Conservation (phyloP, 2,888 invertebrate species). For the Polydrusus tereticollis region DNA sequence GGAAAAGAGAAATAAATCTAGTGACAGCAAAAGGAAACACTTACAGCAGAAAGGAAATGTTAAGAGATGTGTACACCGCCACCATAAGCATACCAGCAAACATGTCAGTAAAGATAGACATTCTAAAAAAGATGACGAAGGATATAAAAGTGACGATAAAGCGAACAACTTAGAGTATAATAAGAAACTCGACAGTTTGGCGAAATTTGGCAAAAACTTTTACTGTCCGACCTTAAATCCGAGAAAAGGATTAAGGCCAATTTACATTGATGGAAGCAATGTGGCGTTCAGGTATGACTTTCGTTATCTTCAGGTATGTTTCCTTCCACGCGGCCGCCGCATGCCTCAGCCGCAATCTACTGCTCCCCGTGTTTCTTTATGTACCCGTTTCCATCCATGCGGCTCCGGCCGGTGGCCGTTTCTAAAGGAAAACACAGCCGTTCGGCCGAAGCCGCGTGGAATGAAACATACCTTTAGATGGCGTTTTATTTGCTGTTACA, state of each 20-base stretch:
- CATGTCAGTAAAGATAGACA: not conserved
- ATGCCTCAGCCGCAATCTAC: too few species aligned
- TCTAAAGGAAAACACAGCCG: too few species aligned
- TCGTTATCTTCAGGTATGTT: not conserved
- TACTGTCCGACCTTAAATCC: slow-evolving; percentile 30
- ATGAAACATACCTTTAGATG: too few species aligned
- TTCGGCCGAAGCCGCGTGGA: too few species aligned
- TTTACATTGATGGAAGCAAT: slow-evolving; percentile 46
- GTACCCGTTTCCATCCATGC: too few species aligned
- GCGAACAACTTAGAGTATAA: slow-evolving; percentile 5
- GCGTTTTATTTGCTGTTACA: too few species aligned
- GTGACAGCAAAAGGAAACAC: not conserved
- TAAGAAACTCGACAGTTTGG: slow-evolving; percentile 23
- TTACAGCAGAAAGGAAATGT: not conserved
- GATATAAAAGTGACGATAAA: not conserved
- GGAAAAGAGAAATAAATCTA: not conserved
- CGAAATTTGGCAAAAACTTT: slow-evolving; percentile 35
- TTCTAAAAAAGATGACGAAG: not conserved
- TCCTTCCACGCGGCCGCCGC: too few species aligned
- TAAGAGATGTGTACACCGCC: not conserved
- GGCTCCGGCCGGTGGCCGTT: too few species aligned
- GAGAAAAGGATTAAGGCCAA: slow-evolving; percentile 33
- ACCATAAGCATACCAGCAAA: not conserved
- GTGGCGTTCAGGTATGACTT: slow-evolving; percentile 37
- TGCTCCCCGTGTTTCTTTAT: too few species aligned